Percentiles rank a stretch among this genome's conserved stretches.
Evolutionary conservation across 2,113 vertebrate genomes (phyloP).

Genomic region (Catagonus wagneri): DNA sequence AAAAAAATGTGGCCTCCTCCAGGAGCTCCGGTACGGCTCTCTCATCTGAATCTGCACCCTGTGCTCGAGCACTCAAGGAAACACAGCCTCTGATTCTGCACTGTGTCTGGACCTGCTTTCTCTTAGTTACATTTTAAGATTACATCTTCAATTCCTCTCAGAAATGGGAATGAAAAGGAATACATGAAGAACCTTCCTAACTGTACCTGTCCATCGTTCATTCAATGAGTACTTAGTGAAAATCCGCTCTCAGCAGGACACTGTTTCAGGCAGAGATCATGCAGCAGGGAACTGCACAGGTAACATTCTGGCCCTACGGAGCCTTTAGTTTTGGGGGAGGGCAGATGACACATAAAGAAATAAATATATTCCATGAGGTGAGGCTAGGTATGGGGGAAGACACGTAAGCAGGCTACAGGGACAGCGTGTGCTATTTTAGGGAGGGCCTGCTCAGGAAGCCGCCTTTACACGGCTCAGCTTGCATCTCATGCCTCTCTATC

Average conservation of each 20-base stretch:
- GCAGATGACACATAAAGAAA: not conserved
- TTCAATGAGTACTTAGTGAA: not conserved
- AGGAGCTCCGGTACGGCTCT: not conserved
- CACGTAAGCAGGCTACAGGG: not conserved
- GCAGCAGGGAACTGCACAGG: not conserved
- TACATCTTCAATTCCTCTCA: not conserved
- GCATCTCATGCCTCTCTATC: conserved; percentile 5
- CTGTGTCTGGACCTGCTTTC: not conserved
- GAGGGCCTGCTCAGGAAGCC: not conserved
- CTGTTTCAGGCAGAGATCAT: not conserved
- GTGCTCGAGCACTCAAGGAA: not conserved
- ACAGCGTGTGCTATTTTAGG: rapidly evolving
- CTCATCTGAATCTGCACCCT: rapidly evolving
- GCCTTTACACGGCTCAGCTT: not conserved
- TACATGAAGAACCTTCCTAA: not conserved
- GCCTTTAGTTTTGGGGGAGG: not conserved
- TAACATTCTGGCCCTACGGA: not conserved
- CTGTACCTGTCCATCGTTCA: not conserved
- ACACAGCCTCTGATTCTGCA: not conserved
- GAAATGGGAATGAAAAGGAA: not conserved
- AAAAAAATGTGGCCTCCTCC: rapidly evolving
- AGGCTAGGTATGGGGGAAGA: not conserved
- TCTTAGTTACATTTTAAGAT: not conserved
- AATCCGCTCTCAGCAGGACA: not conserved
- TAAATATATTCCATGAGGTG: not conserved